Conservation (phyloP, 30 jellyfish, hydroid and myxozoan genomes). For the Morbakka virulenta region DNA sequence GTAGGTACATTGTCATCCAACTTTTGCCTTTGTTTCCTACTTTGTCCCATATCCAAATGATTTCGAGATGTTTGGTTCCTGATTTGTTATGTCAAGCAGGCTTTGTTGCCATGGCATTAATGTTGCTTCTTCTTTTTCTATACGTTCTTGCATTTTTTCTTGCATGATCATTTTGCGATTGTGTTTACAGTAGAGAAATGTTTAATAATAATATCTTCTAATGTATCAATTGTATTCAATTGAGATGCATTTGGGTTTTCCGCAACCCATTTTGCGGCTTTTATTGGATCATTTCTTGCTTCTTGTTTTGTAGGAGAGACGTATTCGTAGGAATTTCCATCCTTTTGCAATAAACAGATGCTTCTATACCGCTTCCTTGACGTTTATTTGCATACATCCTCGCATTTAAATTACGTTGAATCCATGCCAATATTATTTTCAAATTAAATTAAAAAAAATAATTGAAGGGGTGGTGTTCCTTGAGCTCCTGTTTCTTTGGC, state of each 20-base stretch:
- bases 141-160: not conserved
- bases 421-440: not conserved
- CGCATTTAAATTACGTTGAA: not conserved
- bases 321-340: not conserved
- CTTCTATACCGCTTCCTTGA: not conserved
- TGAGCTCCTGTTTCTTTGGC: slow-evolving; percentile 18
- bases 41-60: slow-evolving; percentile 25
- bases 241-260: not conserved
- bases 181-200: not conserved
- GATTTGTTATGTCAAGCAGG: no score
- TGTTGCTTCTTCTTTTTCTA: not conserved
- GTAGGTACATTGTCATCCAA: not conserved
- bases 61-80: no score
- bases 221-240: not conserved
- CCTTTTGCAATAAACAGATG: slow-evolving; percentile 7
- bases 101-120: not conserved
- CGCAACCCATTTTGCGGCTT: not conserved
- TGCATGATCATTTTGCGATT: not conserved
- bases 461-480: slow-evolving; percentile 35
- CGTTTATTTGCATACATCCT: not conserved
- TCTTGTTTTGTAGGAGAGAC: not conserved
- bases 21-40: slow-evolving; percentile 22
- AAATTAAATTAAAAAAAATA: not conserved
- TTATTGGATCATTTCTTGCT: not conserved
- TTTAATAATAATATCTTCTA: not conserved